A percentile compares a stretch with the other conserved stretches of the same genome.
These are phyloP conservation scores for Rambutsinella grinnellia DNA, from an alignment of 2,888 invertebrate genomes.

Conservation along the genomic window DNA sequence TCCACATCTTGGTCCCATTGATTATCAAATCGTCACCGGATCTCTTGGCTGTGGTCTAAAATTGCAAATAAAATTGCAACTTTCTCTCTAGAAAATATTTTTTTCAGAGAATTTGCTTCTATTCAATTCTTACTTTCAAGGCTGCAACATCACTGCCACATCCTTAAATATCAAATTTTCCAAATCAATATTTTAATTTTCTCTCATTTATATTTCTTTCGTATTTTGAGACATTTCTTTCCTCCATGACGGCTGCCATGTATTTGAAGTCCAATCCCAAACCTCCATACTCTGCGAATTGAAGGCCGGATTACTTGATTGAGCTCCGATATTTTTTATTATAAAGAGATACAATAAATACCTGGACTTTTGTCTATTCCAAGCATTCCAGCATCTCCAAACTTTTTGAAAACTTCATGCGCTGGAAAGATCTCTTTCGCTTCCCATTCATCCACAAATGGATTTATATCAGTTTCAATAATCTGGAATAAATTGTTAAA, in stretches of 20 bases:
- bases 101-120: background rate
- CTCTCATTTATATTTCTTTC: no score
- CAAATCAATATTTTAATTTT: no score
- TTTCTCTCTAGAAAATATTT: background rate
- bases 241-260: slow-evolving; percentile 72
- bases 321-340: background rate
- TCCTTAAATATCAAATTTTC: slow-evolving; percentile 48
- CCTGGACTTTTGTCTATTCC: slow-evolving; percentile 69
- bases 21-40: slow-evolving; percentile 71
- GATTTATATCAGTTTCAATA: slow-evolving; percentile 73
- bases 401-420: slow-evolving; percentile 72
- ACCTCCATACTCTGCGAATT: slow-evolving; percentile 37
- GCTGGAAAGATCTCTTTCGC: slow-evolving; percentile 71
- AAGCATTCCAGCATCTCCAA: slow-evolving; percentile 72
- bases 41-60: slow-evolving; percentile 71
- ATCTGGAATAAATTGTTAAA: no score
- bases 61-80: background rate
- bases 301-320: no score
- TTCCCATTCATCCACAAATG: slow-evolving; percentile 73
- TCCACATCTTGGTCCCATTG: slow-evolving; percentile 71
- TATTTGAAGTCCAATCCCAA: slow-evolving; percentile 73
- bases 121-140: slow-evolving; percentile 61
- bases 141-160: slow-evolving; percentile 73
- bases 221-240: no score
- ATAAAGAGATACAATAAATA: no score